phyloP scores from a whole-genome alignment of 2,888 invertebrate species.

The Exocentrus adspersus region DNA sequence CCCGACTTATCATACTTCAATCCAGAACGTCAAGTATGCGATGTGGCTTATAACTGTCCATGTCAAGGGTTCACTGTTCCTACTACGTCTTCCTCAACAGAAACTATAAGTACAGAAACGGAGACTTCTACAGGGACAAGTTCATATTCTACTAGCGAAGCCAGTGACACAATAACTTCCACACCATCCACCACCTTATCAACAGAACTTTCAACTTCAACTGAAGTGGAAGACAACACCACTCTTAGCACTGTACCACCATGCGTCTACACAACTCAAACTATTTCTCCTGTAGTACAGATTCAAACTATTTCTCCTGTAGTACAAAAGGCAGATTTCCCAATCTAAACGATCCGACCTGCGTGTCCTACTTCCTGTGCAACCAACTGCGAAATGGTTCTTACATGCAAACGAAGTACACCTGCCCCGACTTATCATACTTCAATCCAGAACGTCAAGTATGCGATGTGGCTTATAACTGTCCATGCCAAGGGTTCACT shows the following conservation, averaged over 20 bases:
- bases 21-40: slow-evolving; percentile 58
- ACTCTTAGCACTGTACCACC: not conserved
- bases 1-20: slow-evolving; percentile 63
- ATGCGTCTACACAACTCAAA: not conserved
- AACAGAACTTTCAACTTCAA: too few relatives aligned
- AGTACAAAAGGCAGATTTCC: slow-evolving; percentile 62
- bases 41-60: not conserved
- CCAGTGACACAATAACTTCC: not conserved
- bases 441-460: slow-evolving; percentile 38
- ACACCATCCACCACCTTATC: too few relatives aligned
- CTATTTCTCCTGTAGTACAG: slow-evolving; percentile 37
- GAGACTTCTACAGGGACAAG: slow-evolving; percentile 3
- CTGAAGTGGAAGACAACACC: too few relatives aligned
- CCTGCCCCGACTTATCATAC: slow-evolving; percentile 39
- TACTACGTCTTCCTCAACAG: too few relatives aligned
- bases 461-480: slow-evolving; percentile 38
- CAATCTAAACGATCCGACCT: slow-evolving; percentile 58
- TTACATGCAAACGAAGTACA: slow-evolving; percentile 53
- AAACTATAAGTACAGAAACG: not conserved
- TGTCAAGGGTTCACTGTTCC: too few relatives aligned
- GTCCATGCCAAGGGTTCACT: too few relatives aligned
- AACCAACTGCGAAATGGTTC: slow-evolving; percentile 44
- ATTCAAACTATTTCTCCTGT: slow-evolving; percentile 36
- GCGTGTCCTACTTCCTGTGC: slow-evolving; percentile 49
- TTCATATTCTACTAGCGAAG: not conserved